These are phyloP conservation scores for Chelidonichthys spinosus DNA, from an alignment of 2,797 vertebrate genomes.

Conservation along the genomic window DNA sequence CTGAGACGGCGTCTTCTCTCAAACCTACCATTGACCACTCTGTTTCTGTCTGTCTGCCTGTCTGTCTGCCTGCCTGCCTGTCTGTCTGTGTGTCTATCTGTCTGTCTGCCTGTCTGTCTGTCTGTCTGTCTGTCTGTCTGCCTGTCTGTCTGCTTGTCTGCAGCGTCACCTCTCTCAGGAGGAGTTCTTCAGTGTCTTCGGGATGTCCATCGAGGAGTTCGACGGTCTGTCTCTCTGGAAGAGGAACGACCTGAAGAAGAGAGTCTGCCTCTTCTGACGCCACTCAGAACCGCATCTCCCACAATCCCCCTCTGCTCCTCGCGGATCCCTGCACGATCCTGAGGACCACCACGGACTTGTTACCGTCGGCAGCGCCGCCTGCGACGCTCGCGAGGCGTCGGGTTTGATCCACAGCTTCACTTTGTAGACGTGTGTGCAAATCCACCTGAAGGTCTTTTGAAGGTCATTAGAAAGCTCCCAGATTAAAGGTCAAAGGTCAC, in stretches of 20 bases:
- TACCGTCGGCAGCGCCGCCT: constrained; percentile 6
- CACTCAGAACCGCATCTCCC: constrained; percentile 27
- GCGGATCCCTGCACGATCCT: constrained; percentile 3
- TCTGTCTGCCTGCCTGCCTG: too few species aligned
- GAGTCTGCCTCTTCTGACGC: constrained; percentile 90
- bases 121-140: not conserved
- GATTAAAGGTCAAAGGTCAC: too few species aligned
- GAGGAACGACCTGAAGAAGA: constrained; percentile 92
- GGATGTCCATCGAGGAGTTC: constrained; percentile 90
- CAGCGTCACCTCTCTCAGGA: constrained; percentile 91
- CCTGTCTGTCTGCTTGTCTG: not conserved
- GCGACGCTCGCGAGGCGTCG: not conserved
- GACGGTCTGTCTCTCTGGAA: constrained; percentile 91
- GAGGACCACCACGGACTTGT: constrained; percentile 2
- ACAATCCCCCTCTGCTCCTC: constrained; percentile 43
- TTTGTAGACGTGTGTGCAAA: not conserved
- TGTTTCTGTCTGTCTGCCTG: not conserved
- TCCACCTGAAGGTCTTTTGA: not conserved
- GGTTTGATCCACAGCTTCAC: constrained; percentile 18
- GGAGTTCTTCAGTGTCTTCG: constrained; percentile 90
- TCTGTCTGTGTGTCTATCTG: too few species aligned
- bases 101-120: not conserved
- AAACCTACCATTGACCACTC: too few species aligned
- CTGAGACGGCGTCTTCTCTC: too few species aligned
- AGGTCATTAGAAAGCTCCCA: too few species aligned